Conservation (phyloP, 1,140 invertebrate species). For the Papilio polytes region DNA sequence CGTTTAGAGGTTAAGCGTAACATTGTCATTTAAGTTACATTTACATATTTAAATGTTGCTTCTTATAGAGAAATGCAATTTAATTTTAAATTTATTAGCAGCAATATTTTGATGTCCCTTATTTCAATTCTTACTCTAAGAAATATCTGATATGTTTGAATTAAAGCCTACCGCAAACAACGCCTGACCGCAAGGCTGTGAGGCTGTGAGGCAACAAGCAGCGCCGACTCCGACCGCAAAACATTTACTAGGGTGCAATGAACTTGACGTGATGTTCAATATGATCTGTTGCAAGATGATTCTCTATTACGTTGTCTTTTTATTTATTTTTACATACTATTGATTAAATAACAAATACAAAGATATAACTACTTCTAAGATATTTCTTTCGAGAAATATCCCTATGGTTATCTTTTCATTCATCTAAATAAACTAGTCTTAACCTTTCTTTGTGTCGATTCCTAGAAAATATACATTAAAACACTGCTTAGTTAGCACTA, state of each 20-base stretch:
- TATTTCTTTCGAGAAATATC: neutral
- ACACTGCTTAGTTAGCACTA: too few species aligned
- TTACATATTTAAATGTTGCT: too few species aligned
- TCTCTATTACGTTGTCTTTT: constrained; percentile 47
- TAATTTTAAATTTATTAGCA: neutral
- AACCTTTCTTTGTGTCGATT: too few species aligned
- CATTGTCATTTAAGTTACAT: too few species aligned
- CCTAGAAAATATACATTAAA: too few species aligned
- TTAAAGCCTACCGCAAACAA: constrained; percentile 35
- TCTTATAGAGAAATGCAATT: too few species aligned
- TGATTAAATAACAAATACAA: neutral
- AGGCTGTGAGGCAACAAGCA: constrained; percentile 43
- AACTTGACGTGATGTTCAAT: constrained; percentile 52
- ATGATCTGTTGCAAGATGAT: constrained; percentile 58
- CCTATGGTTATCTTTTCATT: neutral
- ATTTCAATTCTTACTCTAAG: neutral
- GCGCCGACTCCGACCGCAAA: constrained; percentile 55
- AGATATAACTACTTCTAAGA: neutral
- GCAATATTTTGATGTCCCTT: neutral
- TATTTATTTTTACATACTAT: neutral
- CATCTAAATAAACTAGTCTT: neutral
- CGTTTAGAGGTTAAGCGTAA: too few species aligned
- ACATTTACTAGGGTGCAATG: constrained; percentile 65
- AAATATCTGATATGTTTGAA: constrained; percentile 23
- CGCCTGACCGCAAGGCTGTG: constrained; percentile 39